Percentiles rank a stretch among this genome's conserved stretches.
Evolutionary conservation across 53 echinoderm and acorn worm genomes (phyloP).

Genomic region (Holothuria leucospilota): DNA sequence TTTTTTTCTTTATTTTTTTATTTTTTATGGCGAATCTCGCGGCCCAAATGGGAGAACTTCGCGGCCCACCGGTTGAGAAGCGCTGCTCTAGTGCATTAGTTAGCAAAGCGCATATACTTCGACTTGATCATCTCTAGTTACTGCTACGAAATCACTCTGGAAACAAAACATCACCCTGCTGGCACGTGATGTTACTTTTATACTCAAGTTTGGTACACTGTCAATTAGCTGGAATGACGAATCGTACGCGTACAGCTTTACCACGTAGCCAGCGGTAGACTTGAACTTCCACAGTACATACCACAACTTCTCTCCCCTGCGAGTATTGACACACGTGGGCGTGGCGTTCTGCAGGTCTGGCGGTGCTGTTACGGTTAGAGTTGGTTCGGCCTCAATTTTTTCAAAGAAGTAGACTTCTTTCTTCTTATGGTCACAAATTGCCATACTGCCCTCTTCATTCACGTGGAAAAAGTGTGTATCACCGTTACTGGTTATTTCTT

Average conservation of each 20-base stretch:
- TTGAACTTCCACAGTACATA: neutral
- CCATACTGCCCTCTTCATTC: conserved; percentile 1
- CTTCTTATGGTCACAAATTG: neutral
- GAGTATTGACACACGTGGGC: neutral
- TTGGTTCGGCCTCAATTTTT: neutral
- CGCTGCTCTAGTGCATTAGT: too few species aligned
- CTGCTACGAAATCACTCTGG: neutral
- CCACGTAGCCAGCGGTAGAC: neutral
- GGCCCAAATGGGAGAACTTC: too few species aligned
- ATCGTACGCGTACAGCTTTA: neutral
- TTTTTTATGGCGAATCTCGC: too few species aligned
- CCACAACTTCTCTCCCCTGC: neutral
- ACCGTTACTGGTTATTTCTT: neutral
- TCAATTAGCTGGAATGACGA: neutral
- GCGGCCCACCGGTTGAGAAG: too few species aligned
- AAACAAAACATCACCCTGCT: neutral
- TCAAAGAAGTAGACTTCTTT: neutral
- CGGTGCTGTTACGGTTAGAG: neutral
- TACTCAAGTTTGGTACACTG: neutral
- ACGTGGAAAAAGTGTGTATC: conserved; percentile 1
- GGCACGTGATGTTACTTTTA: neutral
- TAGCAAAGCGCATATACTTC: neutral
- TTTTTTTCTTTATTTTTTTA: too few species aligned
- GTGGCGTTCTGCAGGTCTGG: neutral
- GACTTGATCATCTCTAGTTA: neutral